These are phyloP conservation scores for Phylloscopus trochiloides DNA, from an alignment of 2,113 vertebrate species.

Conservation along the genomic window DNA sequence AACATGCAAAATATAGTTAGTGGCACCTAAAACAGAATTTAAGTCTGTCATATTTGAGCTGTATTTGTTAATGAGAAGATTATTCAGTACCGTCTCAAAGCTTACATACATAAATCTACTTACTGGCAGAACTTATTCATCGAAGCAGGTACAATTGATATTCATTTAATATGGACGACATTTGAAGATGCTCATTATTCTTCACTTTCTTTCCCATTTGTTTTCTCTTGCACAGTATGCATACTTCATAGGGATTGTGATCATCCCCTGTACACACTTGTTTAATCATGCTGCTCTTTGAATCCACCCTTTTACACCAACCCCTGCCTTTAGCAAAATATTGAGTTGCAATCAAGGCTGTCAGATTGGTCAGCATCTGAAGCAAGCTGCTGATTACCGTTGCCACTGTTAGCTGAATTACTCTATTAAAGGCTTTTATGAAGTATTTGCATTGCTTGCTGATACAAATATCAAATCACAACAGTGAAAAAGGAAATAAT, in stretches of 20 bases:
- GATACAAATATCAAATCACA: constrained; percentile 37
- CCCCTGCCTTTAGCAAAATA: constrained; percentile 50
- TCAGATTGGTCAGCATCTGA: constrained; percentile 37
- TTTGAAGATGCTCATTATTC: constrained; percentile 23
- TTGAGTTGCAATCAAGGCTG: constrained; percentile 47
- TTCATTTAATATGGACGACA: constrained; percentile 42
- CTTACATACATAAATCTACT: constrained; percentile 22
- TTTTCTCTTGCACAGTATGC: not conserved
- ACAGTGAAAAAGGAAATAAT: not conserved
- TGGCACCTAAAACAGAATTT: not conserved
- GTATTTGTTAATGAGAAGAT: constrained; percentile 34
- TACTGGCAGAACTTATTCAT: not conserved
- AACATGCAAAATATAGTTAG: not conserved
- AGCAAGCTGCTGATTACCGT: constrained; percentile 33
- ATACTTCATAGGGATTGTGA: not conserved
- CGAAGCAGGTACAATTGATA: constrained; percentile 25
- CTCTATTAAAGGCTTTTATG: constrained; percentile 37
- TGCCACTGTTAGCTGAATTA: constrained; percentile 40
- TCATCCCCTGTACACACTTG: not conserved
- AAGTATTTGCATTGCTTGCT: constrained; percentile 32
- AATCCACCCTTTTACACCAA: not conserved
- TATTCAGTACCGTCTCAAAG: constrained; percentile 22
- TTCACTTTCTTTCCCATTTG: constrained; percentile 3
- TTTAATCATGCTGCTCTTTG: not conserved
- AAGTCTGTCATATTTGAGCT: constrained; percentile 5